Evolutionary conservation across 2,113 vertebrate genomes (phyloP), one percentile per base, ranked within the genome.

Genomic region (Romanogobio albipinnatus): DNA sequence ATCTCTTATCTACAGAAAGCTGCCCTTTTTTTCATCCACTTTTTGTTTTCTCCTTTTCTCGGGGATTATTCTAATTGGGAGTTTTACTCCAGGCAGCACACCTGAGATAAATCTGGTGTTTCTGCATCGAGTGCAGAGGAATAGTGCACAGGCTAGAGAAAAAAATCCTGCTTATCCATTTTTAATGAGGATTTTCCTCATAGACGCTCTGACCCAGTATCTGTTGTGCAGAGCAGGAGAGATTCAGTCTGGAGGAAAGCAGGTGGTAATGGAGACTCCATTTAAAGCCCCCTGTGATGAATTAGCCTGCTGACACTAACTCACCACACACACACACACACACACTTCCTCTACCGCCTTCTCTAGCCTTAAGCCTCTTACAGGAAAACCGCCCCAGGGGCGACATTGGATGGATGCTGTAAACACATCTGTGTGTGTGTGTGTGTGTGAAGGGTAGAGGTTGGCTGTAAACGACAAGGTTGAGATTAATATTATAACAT

Each of bases 121-220:
- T 58, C 14, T 2, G 49, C 15, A 15, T n/a, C 33, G 58, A 39
- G 47, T 75, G 71, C 26, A 24, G 24, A 87, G 29, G 24, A 58
- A 79, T 5, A 59, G 64, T 85, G 70, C 5, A 8, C 86, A 49
- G 56, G 87, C 36, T 76, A 3, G 86, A 51, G 47, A 89, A 43
- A 89, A 85, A 87, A 90, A 90, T 86, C 43, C 26, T 36, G 51
- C 79, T 83, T 88, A 90, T 92, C 79, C 88, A 93, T 93, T 89
- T 93, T 94, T 92, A 92, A 93, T 92, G 89, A 90, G 71, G 77
- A 77, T 76, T 86, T 53, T 33, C 78, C 47, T 22, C 75, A 66
- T 70, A 89, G 90, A 90, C 86, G 83, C 89, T 90, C 89, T 92
- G 91, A 92, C 91, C 91, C 87, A 89, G 83, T 89, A 90, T 90